These are phyloP conservation scores for Patagioenas fasciata DNA, from an alignment of 2,113 vertebrate genomes.

Conservation along the genomic window DNA sequence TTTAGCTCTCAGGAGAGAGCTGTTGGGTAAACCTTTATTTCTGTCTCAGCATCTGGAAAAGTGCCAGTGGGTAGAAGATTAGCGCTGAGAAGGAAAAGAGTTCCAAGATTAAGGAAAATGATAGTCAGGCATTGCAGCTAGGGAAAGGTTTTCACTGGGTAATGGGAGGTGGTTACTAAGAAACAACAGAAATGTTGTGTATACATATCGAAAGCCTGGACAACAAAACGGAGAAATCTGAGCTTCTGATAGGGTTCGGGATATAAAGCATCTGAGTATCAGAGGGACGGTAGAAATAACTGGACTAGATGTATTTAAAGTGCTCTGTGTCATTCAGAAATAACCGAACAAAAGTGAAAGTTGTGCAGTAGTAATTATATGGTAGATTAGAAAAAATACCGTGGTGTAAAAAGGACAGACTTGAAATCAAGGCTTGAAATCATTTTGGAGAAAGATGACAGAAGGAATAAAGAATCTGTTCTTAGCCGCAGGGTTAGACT, in stretches of 20 bases:
- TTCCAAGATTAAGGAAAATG: not conserved
- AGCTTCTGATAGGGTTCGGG: not conserved
- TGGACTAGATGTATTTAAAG: not conserved
- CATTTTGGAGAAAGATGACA: slow-evolving; percentile 34
- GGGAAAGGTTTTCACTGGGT: not conserved
- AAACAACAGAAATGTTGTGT: not conserved
- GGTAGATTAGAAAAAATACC: not conserved
- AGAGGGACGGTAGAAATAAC: not conserved
- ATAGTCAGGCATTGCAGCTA: not conserved
- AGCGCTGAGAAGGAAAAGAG: not conserved
- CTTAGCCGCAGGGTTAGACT: slow-evolving; percentile 19
- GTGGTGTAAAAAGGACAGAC: not conserved
- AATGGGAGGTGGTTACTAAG: not conserved
- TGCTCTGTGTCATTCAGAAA: not conserved
- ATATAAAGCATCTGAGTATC: not conserved
- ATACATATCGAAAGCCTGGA: not conserved
- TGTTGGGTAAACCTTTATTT: not conserved
- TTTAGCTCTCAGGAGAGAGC: not conserved
- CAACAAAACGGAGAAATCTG: not conserved
- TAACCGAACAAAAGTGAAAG: not conserved
- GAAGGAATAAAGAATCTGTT: slow-evolving; percentile 5
- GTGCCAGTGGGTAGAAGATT: not conserved
- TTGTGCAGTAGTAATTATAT: not conserved
- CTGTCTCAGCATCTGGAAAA: not conserved
- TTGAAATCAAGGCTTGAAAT: not conserved